Base-by-base conservation (phyloP, 2,888 invertebrate species). In the Hypena proboscidalis region DNA sequence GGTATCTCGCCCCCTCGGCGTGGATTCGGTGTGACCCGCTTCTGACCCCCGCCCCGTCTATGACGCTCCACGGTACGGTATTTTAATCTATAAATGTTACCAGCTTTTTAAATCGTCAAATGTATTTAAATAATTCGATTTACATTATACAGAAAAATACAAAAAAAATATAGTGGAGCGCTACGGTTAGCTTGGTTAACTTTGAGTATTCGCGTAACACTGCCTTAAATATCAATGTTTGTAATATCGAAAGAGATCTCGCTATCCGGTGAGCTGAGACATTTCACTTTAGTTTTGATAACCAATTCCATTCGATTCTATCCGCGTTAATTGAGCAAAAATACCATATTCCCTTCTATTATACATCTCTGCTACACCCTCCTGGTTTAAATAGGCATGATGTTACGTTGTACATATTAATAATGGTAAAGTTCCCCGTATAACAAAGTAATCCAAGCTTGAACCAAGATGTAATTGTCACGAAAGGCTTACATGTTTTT, bases 41-140 rank as follows among this genome's bases (percentile, higher is more conserved):
- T 35, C 20, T 35, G 26, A 26, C 4, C 8, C 17, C 17, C 4
- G n/a, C 5, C 11, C 27, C 10, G 10, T 9, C n/a, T 7, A 4
- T 4, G 9, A 9, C 8, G 23, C 2, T 23, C 2, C 23, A 4
- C 23, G 23, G 1, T 9, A 4, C 23, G 3, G 2, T 23, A 8
- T n/a, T 33, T 8, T 3, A 8, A 22, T 21, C 8, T 22, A 22
- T 14, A 8, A 33, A 14, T 32, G 21, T 3, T 3, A 21, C 8
- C 13, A 6, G 20, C 20, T 32, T 14, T 7, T n/a, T n/a, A n/a
- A n/a, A n/a, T 8, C 31, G n/a, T 20, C 11, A 25, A 4, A 11
- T 9, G 15, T 13, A 25, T 35, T 19, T 10, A 4, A 23, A n/a
- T 23, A 9, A 3, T 35, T 35, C 25, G 34, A 35, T 17, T 23